phyloP scores from a whole-genome alignment of 92 coral and sea anemone species.

The Ricordea florida region DNA sequence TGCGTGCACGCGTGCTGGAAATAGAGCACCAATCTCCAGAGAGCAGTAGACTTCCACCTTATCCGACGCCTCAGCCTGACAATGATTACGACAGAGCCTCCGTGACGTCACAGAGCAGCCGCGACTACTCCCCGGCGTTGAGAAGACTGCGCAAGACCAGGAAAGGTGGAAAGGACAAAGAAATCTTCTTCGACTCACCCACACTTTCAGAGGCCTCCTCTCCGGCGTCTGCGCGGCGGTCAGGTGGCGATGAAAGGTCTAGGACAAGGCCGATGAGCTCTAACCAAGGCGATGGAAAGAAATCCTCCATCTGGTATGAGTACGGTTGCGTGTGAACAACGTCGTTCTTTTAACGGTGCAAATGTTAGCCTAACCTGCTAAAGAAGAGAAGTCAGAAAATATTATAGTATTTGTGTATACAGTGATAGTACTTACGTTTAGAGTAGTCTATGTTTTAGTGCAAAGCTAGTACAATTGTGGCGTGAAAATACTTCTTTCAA shows the following conservation, averaged over 20 bases:
- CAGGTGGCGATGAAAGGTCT: conserved; percentile 40
- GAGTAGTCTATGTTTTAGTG: no score
- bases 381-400: no score
- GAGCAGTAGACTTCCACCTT: not conserved
- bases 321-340: conserved; percentile 78
- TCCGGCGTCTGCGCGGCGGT: conserved; percentile 15
- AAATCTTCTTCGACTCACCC: conserved; percentile 24
- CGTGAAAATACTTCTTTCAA: no score
- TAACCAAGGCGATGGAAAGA: conserved; percentile 47
- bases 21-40: conserved; percentile 39
- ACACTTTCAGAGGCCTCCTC: conserved; percentile 8
- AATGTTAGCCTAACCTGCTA: no score
- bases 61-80: not conserved
- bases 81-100: conserved; percentile 12
- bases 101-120: conserved; percentile 20
- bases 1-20: conserved; percentile 53
- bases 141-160: conserved; percentile 12
- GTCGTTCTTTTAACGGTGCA: no score
- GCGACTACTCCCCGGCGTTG: conserved; percentile 32
- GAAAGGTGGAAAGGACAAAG: conserved; percentile 32
- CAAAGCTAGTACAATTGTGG: no score
- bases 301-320: conserved; percentile 78
- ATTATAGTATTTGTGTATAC: no score
- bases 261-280: conserved; percentile 41
- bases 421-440: no score